Evolutionary conservation across 2,797 vertebrate species (phyloP).

Genomic region (Botia almorhae): DNA sequence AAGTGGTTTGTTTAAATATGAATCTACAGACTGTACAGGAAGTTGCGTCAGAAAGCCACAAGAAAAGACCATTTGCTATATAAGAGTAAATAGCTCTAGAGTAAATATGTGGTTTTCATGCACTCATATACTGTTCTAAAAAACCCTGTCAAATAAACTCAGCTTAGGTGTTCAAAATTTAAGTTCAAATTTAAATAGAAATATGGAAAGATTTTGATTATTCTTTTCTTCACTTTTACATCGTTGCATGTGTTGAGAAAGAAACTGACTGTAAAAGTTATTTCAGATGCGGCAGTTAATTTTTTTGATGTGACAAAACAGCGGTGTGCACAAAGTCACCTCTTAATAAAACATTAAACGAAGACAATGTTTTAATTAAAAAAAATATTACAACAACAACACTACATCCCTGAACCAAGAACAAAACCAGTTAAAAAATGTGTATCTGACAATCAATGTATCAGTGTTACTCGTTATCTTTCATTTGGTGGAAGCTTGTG

Average conservation of each 20-base stretch:
- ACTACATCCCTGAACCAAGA: neutral
- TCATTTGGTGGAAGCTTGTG: neutral
- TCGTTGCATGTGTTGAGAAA: neutral
- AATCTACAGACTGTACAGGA: neutral
- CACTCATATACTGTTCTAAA: neutral
- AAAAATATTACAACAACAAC: neutral
- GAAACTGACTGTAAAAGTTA: neutral
- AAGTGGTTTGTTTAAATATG: neutral
- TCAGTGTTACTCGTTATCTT: neutral
- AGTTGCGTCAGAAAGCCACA: neutral
- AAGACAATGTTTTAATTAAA: neutral
- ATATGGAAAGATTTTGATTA: no score
- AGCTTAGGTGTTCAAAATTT: neutral
- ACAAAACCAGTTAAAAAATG: no score
- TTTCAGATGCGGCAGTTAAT: neutral
- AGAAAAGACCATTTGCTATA: neutral
- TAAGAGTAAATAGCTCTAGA: no score
- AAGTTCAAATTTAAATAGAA: neutral
- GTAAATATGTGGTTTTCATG: conserved; percentile 8
- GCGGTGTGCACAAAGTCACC: neutral
- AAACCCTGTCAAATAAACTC: neutral
- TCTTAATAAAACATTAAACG: neutral
- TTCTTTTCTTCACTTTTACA: no score
- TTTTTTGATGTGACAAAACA: neutral
- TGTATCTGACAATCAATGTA: no score